Percentiles rank a stretch among this genome's conserved stretches.
Evolutionary conservation across 2,113 vertebrate genomes (phyloP).

Genomic region (Mus pahari): DNA sequence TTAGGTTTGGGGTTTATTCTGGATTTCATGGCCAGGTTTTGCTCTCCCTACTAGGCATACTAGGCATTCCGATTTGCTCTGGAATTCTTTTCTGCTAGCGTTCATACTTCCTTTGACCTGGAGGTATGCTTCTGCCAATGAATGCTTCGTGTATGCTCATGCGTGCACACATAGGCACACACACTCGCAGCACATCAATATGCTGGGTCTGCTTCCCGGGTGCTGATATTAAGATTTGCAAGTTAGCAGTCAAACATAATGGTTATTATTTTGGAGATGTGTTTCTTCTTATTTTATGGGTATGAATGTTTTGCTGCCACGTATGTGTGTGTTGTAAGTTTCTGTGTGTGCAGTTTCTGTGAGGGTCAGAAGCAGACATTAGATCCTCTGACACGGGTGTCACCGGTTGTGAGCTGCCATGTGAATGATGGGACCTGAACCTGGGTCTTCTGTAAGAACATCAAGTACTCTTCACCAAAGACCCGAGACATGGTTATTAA

Average conservation of each 20-base stretch:
- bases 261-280: background rate
- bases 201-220: background rate
- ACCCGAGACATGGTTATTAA: background rate
- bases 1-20: background rate
- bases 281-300: background rate
- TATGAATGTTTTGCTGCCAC: background rate
- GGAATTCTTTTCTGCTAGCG: constrained; percentile 26
- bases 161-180: no score
- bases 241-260: background rate
- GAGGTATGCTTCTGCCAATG: background rate
- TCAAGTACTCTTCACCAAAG: background rate
- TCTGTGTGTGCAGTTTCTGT: background rate
- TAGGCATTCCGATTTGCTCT: constrained; percentile 16
- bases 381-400: background rate
- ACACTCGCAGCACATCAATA: background rate
- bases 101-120: background rate
- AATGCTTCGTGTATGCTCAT: background rate
- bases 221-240: background rate
- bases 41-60: background rate
- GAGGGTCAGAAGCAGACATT: background rate
- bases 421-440: background rate
- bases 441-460: background rate
- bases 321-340: no score
- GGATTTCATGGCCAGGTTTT: background rate
- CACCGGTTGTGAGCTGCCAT: background rate